These are phyloP conservation scores for Hemichromis elongatus DNA, from an alignment of 2,113 vertebrate species.

Conservation along the genomic window DNA sequence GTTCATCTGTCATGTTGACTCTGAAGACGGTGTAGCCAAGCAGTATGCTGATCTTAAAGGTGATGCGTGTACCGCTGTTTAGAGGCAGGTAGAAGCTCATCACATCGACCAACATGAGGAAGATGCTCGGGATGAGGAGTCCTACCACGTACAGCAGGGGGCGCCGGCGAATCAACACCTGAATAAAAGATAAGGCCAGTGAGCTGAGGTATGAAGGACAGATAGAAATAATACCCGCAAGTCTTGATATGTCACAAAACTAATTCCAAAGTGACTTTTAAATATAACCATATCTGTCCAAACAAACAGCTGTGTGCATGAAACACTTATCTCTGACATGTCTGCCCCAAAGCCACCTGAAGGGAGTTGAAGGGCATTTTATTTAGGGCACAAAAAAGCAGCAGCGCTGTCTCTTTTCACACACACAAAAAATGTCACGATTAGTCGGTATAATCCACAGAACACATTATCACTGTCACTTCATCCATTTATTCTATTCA, in stretches of 20 bases:
- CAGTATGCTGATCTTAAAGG: slow-evolving; percentile 81
- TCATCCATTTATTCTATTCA: not conserved
- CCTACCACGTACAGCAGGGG: slow-evolving; percentile 81
- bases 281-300: not conserved
- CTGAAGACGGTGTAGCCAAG: slow-evolving; percentile 85
- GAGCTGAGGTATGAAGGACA: not conserved
- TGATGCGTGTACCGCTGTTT: slow-evolving; percentile 76
- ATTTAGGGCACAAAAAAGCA: not conserved
- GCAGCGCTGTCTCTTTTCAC: not conserved
- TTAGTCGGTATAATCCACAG: not conserved
- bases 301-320: not conserved
- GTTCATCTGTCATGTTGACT: slow-evolving; percentile 79
- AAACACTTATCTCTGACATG: not conserved
- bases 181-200: not conserved
- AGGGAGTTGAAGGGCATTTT: rapidly evolving
- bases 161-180: slow-evolving; percentile 82
- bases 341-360: not conserved
- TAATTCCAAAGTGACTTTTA: not conserved
- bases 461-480: not conserved
- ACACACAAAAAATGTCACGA: not conserved
- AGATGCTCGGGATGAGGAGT: slow-evolving; percentile 81
- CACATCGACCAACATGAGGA: slow-evolving; percentile 83
- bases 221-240: not conserved
- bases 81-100: slow-evolving; percentile 83
- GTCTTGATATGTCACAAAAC: not conserved